phyloP scores from a whole-genome alignment of 2,113 vertebrate species.

The Hepsetus odoe region DNA sequence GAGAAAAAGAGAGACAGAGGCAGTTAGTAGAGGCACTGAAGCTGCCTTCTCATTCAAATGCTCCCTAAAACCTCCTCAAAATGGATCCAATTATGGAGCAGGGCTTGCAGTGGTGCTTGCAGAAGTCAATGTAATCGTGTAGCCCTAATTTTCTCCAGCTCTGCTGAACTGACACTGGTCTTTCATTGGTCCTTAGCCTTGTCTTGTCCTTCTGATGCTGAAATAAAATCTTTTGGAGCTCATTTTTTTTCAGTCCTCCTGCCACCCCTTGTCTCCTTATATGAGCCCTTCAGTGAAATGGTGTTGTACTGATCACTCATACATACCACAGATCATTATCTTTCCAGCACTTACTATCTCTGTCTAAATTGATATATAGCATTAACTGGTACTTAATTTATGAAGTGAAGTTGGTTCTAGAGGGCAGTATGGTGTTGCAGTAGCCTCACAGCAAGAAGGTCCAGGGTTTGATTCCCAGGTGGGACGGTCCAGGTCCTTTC shows the following conservation, averaged over 20 bases:
- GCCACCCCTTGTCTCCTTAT: neutral
- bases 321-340: no score
- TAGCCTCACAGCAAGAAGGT: no score
- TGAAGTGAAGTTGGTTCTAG: no score
- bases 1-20: constrained; percentile 46
- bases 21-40: constrained; percentile 34
- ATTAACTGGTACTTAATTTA: no score
- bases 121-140: constrained; percentile 72
- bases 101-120: constrained; percentile 63
- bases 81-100: constrained; percentile 71
- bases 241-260: no score
- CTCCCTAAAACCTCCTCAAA: constrained; percentile 67
- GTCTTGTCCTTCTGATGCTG: constrained; percentile 63
- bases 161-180: constrained; percentile 64
- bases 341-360: no score
- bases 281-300: neutral
- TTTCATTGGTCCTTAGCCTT: constrained; percentile 70
- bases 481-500: no score
- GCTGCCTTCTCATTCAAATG: constrained; percentile 57
- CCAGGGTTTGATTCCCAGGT: no score
- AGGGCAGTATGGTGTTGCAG: no score
- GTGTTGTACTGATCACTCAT: neutral
- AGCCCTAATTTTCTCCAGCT: constrained; percentile 71
- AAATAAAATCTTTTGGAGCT: constrained; percentile 74
- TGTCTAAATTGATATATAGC: no score